phyloP scores from a whole-genome alignment of 2,797 vertebrate genomes.

The Huso huso region DNA sequence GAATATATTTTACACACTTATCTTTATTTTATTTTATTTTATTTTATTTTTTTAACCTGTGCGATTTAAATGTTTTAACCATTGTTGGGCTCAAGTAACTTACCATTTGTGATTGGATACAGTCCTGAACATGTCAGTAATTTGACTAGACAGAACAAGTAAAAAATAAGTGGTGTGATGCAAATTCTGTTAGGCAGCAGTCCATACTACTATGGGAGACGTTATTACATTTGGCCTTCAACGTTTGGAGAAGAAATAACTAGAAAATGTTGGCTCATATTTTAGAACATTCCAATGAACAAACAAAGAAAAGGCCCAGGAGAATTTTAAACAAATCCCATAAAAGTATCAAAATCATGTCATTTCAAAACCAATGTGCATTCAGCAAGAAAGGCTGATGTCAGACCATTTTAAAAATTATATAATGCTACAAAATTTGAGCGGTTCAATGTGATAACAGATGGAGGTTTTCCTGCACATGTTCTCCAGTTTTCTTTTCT shows the following conservation, averaged over 20 bases:
- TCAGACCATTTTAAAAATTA: slow-evolving; percentile 41
- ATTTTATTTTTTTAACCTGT: background rate
- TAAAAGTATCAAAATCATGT: slow-evolving; percentile 17
- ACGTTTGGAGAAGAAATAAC: slow-evolving; percentile 18
- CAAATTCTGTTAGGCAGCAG: slow-evolving; percentile 18
- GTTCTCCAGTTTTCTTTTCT: too few relatives aligned
- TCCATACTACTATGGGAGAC: slow-evolving; percentile 24
- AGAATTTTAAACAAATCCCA: slow-evolving; percentile 24
- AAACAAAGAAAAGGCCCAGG: slow-evolving; percentile 16
- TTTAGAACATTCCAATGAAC: slow-evolving; percentile 22
- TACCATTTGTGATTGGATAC: slow-evolving; percentile 4
- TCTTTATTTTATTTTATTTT: background rate
- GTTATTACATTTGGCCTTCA: slow-evolving; percentile 21
- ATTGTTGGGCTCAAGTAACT: too few relatives aligned
- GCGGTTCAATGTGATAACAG: too few relatives aligned
- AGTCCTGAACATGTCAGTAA: slow-evolving; percentile 16
- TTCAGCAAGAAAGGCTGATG: slow-evolving; percentile 30
- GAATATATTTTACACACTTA: background rate
- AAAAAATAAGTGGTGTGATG: slow-evolving; percentile 12
- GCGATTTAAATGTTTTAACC: background rate
- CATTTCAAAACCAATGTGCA: slow-evolving; percentile 22
- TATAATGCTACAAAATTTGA: slow-evolving; percentile 29
- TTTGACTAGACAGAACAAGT: slow-evolving; percentile 13
- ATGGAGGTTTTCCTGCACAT: too few relatives aligned
- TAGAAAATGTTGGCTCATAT: slow-evolving; percentile 17